Percentiles rank a stretch among this genome's conserved stretches.
Conservation (phyloP, 2,888 invertebrate genomes). For the Crematogaster levior region DNA sequence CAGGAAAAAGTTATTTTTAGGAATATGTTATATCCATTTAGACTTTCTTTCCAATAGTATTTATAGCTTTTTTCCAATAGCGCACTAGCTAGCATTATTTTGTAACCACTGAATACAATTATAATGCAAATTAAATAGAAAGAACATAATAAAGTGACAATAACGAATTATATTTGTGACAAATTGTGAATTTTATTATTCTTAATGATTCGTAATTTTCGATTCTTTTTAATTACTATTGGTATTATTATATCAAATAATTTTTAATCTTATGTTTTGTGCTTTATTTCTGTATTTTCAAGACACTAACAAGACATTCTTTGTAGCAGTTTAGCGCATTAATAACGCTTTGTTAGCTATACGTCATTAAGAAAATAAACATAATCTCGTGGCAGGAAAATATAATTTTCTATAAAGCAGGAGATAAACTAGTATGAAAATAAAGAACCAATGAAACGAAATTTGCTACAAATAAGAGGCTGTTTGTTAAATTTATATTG, state of each 20-base stretch:
- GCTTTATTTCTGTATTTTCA: not conserved
- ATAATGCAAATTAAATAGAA: not conserved
- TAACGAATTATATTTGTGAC: not conserved
- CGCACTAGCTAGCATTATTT: not conserved
- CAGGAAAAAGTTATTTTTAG: slow-evolving; percentile 52
- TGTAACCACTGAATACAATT: not conserved
- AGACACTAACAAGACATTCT: not conserved
- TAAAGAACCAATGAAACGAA: not conserved
- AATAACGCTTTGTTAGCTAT: not conserved
- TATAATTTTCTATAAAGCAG: not conserved
- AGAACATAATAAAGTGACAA: not conserved
- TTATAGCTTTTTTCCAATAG: no score
- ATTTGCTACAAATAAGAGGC: slow-evolving; percentile 28
- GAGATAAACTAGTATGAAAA: slow-evolving; percentile 2
- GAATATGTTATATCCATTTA: not conserved
- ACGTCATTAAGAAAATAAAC: not conserved
- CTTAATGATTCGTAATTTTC: no score
- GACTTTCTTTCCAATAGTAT: not conserved
- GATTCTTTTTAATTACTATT: not conserved
- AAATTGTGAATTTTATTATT: not conserved
- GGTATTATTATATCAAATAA: slow-evolving; percentile 6
- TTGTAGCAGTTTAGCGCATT: not conserved
- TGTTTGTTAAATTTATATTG: slow-evolving; percentile 53
- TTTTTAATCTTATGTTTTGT: not conserved
- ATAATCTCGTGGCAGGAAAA: not conserved